Base-by-base conservation (phyloP, 2,888 invertebrate genomes). In the Bellardia pandia region DNA sequence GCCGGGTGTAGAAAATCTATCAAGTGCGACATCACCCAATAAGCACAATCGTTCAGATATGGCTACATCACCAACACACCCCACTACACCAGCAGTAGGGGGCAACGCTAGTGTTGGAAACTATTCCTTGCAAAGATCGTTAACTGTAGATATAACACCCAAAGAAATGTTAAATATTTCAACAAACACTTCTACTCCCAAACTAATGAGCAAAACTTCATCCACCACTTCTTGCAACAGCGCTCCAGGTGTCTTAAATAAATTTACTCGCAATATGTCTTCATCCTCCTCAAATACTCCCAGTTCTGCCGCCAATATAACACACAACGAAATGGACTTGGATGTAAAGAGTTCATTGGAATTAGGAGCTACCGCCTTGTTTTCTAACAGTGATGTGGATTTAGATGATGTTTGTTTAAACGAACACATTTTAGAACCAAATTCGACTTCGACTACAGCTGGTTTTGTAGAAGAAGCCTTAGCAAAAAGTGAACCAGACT, bases 311-410 rank as follows among this genome's bases (percentile, higher is more conserved):
- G 90, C 64, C 16, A 76, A 78, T 23, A 56, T 86, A 7, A 86
- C 83, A 48, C 89, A 88, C 23, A 87, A 88, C 51, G 91, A 92
- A 37, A 90, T 90, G 8, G 91, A 92, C 68, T 88, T 93, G 82
- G 92, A 92, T 85, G 91, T 91, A 7, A 93, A 92, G 71, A 91
- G 92, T 68, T 93, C 93, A 0, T 80, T 93, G 30, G 95, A 95
- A 90, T 94, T 97, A 90, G 95, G 96, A 79, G 95, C 96, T 5
- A 96, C 96, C 9, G 96, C 97, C 1, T 96, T 98, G 86, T 97
- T 98, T 93, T 97, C 97, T 2, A 98, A 98, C 91, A 98, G 98
- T 91, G 97, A 97, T 13, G 97, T 97, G 2, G 97, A 96, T 91
- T 93, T 97, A 72, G 97, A 97, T 90, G 97, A 97, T 90, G 96